phyloP scores from a whole-genome alignment of 2,113 vertebrate genomes.

The Potamarius usumacintae region DNA sequence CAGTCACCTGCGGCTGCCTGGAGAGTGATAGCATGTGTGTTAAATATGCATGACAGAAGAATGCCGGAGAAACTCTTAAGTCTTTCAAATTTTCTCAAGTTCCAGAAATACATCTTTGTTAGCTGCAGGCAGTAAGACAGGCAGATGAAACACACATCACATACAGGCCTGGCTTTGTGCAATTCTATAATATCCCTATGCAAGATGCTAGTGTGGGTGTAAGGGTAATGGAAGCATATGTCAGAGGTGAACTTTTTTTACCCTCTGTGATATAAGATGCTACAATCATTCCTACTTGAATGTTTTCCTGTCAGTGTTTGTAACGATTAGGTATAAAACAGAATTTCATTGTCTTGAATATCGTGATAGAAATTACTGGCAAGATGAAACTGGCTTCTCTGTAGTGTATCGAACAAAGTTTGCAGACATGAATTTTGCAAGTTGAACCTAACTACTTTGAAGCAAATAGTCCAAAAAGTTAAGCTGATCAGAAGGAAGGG shows the following conservation, averaged over 20 bases:
- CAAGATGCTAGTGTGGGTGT: background rate
- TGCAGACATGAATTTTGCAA: background rate
- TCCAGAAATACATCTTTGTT: constrained; percentile 46
- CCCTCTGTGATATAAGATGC: background rate
- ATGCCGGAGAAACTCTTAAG: constrained; percentile 50
- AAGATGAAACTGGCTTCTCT: background rate
- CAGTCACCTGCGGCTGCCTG: constrained; percentile 25
- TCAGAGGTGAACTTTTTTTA: background rate
- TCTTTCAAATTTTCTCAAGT: constrained; percentile 50
- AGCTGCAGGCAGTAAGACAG: constrained; percentile 21
- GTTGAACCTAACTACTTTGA: background rate
- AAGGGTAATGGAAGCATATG: background rate
- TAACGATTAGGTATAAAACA: background rate
- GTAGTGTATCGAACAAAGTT: background rate
- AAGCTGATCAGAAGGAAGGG: background rate
- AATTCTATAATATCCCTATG: constrained; percentile 16
- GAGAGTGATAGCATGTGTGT: constrained; percentile 24
- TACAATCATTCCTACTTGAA: background rate
- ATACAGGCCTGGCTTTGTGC: constrained; percentile 8
- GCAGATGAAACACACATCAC: constrained; percentile 15
- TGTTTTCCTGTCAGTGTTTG: background rate
- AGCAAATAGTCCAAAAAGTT: background rate
- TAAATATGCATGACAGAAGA: constrained; percentile 49
- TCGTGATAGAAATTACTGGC: background rate
- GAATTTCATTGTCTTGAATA: background rate